Evolutionary conservation across 2,113 vertebrate genomes (phyloP).

Genomic region (Apteryx mantelli): DNA sequence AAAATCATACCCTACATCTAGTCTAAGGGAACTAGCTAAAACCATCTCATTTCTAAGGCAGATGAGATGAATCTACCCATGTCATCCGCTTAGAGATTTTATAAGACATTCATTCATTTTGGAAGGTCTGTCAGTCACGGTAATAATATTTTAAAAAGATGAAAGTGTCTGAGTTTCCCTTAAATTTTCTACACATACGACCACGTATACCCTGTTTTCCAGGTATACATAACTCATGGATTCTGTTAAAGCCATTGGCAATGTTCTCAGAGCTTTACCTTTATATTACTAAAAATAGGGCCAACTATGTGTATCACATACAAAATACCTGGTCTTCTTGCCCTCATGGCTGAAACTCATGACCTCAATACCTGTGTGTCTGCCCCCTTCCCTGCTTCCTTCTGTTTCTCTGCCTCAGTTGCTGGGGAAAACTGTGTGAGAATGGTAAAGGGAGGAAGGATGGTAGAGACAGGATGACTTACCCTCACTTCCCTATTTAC

Average conservation of each 20-base stretch:
- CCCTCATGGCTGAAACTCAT: background rate
- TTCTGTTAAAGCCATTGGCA: background rate
- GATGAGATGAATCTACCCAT: background rate
- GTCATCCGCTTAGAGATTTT: background rate
- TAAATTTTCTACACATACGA: background rate
- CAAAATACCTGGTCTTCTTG: background rate
- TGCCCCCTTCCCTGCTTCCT: background rate
- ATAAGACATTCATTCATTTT: background rate
- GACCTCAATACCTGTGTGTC: accelerated
- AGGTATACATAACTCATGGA: background rate
- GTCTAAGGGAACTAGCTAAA: background rate
- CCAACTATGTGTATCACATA: background rate
- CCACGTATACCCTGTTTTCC: background rate
- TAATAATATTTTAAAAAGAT: background rate
- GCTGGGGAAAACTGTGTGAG: background rate
- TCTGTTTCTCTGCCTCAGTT: background rate
- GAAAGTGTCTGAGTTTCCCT: background rate
- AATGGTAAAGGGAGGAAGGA: background rate
- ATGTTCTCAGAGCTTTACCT: background rate
- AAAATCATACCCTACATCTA: background rate
- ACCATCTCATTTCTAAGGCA: background rate
- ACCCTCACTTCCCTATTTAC: background rate
- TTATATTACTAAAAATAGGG: background rate
- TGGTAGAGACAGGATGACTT: background rate
- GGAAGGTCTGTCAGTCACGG: background rate